phyloP scores from a whole-genome alignment of 2,797 vertebrate genomes.

The Alfaro cultratus region DNA sequence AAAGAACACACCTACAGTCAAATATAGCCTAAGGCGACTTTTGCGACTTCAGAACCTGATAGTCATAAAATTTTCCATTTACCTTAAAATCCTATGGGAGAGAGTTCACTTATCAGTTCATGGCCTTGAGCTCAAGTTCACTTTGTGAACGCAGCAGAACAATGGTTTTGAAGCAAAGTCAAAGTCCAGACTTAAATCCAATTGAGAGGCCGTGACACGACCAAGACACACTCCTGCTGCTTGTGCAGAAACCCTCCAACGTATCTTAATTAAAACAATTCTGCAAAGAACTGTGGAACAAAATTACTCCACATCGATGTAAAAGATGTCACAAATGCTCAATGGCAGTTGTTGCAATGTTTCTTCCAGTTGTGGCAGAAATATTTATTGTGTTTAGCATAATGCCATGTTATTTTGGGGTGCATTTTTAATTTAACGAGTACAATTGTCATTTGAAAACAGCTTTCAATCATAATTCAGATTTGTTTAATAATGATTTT shows the following conservation, averaged over 20 bases:
- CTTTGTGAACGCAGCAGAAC: not conserved
- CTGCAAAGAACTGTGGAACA: not conserved
- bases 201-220: not conserved
- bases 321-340: not conserved
- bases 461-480: not conserved
- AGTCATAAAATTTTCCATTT: not conserved
- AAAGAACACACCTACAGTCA: not conserved
- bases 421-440: not conserved
- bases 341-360: not conserved
- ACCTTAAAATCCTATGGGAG: not conserved
- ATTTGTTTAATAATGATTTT: not conserved
- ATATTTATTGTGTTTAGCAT: not conserved
- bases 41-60: not conserved
- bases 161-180: not conserved
- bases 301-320: not conserved
- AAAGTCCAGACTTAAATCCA: not conserved
- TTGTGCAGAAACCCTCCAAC: not conserved
- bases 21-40: not conserved
- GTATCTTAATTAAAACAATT: not conserved
- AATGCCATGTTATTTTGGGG: not conserved
- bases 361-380: not conserved
- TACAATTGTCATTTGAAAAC: not conserved
- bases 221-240: not conserved
- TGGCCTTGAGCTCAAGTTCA: constrained; percentile 4
- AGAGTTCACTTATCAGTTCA: not conserved